phyloP scores from a whole-genome alignment of 2,888 invertebrate genomes.

The Polydrusus pterygomalis region DNA sequence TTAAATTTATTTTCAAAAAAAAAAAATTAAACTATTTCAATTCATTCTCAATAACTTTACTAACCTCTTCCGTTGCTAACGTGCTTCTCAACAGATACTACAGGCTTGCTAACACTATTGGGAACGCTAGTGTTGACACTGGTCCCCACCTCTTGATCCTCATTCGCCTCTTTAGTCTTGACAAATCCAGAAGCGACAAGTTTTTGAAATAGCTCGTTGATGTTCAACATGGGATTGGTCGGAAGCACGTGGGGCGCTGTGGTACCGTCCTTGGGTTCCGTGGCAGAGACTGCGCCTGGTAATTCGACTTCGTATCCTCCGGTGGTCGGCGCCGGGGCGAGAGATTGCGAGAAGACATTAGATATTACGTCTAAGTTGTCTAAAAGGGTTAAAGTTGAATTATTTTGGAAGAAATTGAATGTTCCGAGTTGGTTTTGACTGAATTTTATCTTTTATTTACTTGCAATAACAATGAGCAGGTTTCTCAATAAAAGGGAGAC shows the following conservation, averaged over 20 bases:
- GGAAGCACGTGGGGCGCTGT: conserved; percentile 33
- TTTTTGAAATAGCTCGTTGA: conserved; percentile 89
- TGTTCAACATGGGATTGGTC: conserved; percentile 73
- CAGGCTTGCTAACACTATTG: not conserved
- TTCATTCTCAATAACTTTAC: not conserved
- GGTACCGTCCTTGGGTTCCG: conserved; percentile 34
- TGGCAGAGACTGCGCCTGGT: conserved; percentile 29
- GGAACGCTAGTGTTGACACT: not conserved
- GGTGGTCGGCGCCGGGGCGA: conserved; percentile 72
- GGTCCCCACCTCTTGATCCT: not conserved
- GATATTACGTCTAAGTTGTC: conserved; percentile 80
- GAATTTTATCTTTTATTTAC: too few relatives aligned
- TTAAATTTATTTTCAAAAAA: not conserved
- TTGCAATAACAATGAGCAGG: too few relatives aligned
- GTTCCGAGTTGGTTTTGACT: too few relatives aligned
- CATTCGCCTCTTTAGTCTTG: conserved; percentile 65
- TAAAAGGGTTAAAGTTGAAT: conserved; percentile 59
- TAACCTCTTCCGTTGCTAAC: conserved; percentile 30
- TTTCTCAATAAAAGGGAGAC: too few relatives aligned
- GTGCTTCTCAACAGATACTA: not conserved
- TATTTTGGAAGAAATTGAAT: not conserved
- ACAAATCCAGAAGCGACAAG: conserved; percentile 90
- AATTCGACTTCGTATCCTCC: conserved; percentile 76
- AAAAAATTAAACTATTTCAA: too few relatives aligned
- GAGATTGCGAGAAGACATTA: conserved; percentile 72